These are phyloP conservation scores for Murina feae DNA, from an alignment of 2,113 vertebrate species.

Conservation along the genomic window DNA sequence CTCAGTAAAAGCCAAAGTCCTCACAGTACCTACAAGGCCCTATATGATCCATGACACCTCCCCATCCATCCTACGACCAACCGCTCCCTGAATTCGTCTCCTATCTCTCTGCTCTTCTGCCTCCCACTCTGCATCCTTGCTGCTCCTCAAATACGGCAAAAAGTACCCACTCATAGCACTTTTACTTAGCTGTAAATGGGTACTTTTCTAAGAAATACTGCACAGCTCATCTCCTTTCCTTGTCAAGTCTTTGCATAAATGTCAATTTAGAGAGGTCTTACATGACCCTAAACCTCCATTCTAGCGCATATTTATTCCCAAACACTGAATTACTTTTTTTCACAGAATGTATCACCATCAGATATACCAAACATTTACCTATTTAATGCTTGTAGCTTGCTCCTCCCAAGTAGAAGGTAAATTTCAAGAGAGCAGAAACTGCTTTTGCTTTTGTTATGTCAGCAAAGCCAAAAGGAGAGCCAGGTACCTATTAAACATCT, in stretches of 20 bases:
- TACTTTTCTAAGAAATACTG: not conserved
- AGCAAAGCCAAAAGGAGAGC: constrained; percentile 12
- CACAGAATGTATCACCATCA: not conserved
- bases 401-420: not conserved
- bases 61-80: not conserved
- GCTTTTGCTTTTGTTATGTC: not conserved
- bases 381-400: not conserved
- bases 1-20: not conserved
- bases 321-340: not conserved
- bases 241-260: not conserved
- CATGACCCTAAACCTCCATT: not conserved
- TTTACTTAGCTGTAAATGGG: not conserved
- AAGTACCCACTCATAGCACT: not conserved
- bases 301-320: not conserved
- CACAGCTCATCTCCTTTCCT: not conserved
- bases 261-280: not conserved
- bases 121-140: not conserved
- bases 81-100: not conserved
- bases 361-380: not conserved
- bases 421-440: not conserved
- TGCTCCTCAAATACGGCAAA: not conserved
- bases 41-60: not conserved
- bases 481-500: not conserved
- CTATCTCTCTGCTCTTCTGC: not conserved
- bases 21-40: not conserved